Base-by-base conservation (phyloP, 2,888 invertebrate species). In the Micoletzkya japonica region DNA sequence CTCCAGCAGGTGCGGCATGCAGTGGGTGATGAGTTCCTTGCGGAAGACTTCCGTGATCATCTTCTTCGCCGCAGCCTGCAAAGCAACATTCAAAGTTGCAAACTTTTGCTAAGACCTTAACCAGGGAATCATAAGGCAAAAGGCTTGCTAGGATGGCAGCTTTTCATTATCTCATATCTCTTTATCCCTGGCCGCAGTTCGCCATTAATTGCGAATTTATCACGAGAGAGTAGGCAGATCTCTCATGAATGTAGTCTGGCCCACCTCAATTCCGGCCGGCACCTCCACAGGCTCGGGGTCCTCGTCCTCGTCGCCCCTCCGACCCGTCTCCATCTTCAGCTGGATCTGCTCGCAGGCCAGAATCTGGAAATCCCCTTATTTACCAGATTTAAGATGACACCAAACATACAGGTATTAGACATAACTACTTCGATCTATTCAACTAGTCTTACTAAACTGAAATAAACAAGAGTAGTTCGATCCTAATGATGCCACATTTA, bases 1-100 rank as follows among this genome's bases (percentile, higher is more conserved):
- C 30, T 64, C 64, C 26, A 79, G 64, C 10, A 79, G 60, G 39
- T 69, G 67, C 1, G 79, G 79, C 74, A 79, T 74, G 28, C 76
- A 71, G 20, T 71, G 56, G 10, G 72, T 73, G 37, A 75, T 74
- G 56, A 79, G 72, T 28, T 70, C 74, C 32, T 52, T 68, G 17
- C 79, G 75, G 64, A 74, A 78, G 10, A 72, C 70, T 4, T 64
- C 69, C 3, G 76, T 70, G 54, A 76, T 74, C 70, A 73, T 54
- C 44, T 73, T 75, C 59, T 74, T 76, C 1, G 76, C 76, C 4
- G 70, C 75, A 2, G 71, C 70, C 77, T 77, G 44, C 56, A 74
- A 70, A 37, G 26, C 26, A 28, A 10, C 24, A n/a, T 7, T 14
- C 20, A 44, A 44, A n/a, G 69, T 36, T 70, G 44, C 4, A 26